phyloP scores from a whole-genome alignment of 2,113 vertebrate genomes.

The Nothobranchius kuhntae region DNA sequence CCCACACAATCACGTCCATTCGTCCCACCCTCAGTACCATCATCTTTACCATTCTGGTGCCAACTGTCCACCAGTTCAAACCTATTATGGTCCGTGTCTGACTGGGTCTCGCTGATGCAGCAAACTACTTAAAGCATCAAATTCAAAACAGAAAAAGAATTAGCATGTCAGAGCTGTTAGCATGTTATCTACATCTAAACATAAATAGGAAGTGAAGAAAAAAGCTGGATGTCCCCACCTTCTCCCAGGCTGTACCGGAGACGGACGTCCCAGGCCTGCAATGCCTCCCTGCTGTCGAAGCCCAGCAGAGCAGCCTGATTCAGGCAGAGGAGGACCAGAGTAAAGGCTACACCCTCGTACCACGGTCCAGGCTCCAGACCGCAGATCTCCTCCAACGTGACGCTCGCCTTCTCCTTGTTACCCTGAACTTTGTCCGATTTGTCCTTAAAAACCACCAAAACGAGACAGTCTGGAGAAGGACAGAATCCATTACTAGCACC shows the following conservation, averaged over 20 bases:
- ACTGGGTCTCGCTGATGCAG: neutral
- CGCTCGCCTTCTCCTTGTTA: constrained; percentile 83
- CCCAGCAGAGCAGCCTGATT: constrained; percentile 88
- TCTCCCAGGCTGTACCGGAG: constrained; percentile 90
- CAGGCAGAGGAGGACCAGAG: constrained; percentile 88
- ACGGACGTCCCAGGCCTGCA: constrained; percentile 90
- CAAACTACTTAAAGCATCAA: neutral
- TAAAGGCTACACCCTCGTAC: constrained; percentile 86
- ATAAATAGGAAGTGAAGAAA: neutral
- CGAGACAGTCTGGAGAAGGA: constrained; percentile 86
- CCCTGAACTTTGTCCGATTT: constrained; percentile 84
- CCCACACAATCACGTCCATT: constrained; percentile 12
- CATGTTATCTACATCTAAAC: too few relatives aligned
- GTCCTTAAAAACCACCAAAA: constrained; percentile 91
- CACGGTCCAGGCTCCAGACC: constrained; percentile 88
- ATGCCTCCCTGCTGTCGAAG: constrained; percentile 89
- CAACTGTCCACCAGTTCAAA: constrained; percentile 33
- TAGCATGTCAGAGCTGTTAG: too few relatives aligned
- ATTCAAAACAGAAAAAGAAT: too few relatives aligned
- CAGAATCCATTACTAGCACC: neutral
- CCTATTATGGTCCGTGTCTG: constrained; percentile 50
- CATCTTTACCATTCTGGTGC: constrained; percentile 40
- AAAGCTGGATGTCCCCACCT: constrained; percentile 77
- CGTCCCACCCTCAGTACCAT: constrained; percentile 25
- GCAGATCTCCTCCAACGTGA: constrained; percentile 93